A percentile compares a stretch with the other conserved stretches of the same genome.
Conservation (phyloP, 2,888 invertebrate genomes). For the Polietes domitor region DNA sequence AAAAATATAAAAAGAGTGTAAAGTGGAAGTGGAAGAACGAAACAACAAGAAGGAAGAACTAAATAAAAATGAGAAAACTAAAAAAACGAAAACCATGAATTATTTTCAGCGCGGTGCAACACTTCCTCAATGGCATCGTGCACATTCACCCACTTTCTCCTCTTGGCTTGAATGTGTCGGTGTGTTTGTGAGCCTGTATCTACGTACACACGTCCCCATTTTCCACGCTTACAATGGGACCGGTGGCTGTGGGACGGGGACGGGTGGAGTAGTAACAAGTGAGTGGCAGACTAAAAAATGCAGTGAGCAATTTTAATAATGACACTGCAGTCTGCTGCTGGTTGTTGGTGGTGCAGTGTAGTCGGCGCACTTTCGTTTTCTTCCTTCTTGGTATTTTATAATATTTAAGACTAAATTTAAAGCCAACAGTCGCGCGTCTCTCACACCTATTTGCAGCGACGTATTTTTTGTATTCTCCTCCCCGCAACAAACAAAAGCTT, state of each 20-base stretch:
- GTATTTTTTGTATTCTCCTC: slow-evolving; percentile 17
- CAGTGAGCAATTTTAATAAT: slow-evolving; percentile 41
- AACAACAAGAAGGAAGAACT: slow-evolving; percentile 44
- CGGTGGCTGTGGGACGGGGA: neutral
- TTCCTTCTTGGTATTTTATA: slow-evolving; percentile 49
- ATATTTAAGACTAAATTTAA: slow-evolving; percentile 40
- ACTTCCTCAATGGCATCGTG: slow-evolving; percentile 41
- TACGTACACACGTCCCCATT: neutral
- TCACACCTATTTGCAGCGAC: neutral
- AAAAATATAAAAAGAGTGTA: slow-evolving; percentile 61
- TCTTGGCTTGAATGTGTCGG: neutral
- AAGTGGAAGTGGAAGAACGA: slow-evolving; percentile 36
- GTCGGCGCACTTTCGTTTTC: slow-evolving; percentile 54
- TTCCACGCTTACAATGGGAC: neutral
- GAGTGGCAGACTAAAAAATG: slow-evolving; percentile 24
- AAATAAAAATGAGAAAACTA: slow-evolving; percentile 31
- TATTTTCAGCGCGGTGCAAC: slow-evolving; percentile 44
- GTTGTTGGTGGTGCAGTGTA: neutral
- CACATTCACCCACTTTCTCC: slow-evolving; percentile 40
- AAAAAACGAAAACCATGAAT: slow-evolving; percentile 41
- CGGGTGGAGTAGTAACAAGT: neutral
- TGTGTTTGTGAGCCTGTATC: neutral
- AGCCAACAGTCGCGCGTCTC: neutral
- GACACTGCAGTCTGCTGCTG: slow-evolving; percentile 32
- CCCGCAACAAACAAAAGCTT: neutral